Percentiles rank a stretch among this genome's conserved stretches.
These are phyloP conservation scores for Petrocephalus zakoni DNA, from an alignment of 2,113 vertebrate species.

Conservation along the genomic window DNA sequence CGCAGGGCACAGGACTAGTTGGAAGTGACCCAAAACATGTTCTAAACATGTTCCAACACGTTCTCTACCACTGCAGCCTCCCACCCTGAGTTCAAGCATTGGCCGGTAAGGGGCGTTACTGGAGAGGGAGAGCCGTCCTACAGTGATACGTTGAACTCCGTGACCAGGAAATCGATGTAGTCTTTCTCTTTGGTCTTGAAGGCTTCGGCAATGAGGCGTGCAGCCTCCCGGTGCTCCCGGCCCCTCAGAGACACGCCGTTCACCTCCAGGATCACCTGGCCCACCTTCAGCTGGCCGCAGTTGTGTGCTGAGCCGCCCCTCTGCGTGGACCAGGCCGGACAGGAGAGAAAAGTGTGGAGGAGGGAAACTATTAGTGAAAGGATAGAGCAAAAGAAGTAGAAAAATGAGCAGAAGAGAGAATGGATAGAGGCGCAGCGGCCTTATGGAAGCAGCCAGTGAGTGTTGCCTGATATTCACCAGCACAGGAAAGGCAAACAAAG, in stretches of 20 bases:
- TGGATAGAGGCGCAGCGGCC: not conserved
- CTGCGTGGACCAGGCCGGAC: constrained; percentile 51
- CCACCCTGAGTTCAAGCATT: not conserved
- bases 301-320: constrained; percentile 90
- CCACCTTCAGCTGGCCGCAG: constrained; percentile 89
- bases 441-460: not conserved
- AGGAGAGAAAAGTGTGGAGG: not conserved
- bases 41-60: not conserved
- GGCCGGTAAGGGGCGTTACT: not conserved
- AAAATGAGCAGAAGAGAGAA: not conserved
- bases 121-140: constrained; percentile 48
- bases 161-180: constrained; percentile 90
- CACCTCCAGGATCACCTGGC: constrained; percentile 93
- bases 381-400: not conserved
- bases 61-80: not conserved
- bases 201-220: constrained; percentile 89
- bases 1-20: not conserved
- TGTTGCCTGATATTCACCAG: not conserved
- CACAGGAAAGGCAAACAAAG: not conserved
- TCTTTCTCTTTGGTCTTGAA: constrained; percentile 94
- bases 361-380: not conserved
- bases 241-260: constrained; percentile 79
- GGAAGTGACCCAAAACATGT: not conserved
- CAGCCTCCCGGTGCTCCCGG: constrained; percentile 86
- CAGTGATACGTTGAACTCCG: constrained; percentile 91